Base-by-base conservation (phyloP, 37 sponge, comb jelly and placozoan species). In the Halisarca cf. caerulea region DNA sequence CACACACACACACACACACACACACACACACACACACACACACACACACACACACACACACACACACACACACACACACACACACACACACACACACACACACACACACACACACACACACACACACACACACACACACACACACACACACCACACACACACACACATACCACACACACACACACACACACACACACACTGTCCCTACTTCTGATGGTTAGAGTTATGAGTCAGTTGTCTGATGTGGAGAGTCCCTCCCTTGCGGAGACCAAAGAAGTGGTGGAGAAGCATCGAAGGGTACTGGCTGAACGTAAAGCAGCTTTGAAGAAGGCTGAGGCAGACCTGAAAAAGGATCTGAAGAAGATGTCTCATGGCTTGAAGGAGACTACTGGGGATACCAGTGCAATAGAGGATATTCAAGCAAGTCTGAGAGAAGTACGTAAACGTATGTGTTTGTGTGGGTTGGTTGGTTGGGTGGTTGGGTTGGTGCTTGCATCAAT, bases 381-480 rank as follows among this genome's bases (percentile, higher is more conserved):
- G 66, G 28, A 61, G 21, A 25, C 86, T 1, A 44, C n/a, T n/a
- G n/a, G 71, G 21, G 58, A 86, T 25, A 2, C 58, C 21, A 55
- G 0, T 18, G 47, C 69, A 11, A 36, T 86, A n/a, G 47, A 82
- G 17, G 83, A 82, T 1, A 78, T 86, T 17, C 83, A 83, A 58
- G 7, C 57, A 5, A 86, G 79, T 38, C 66, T 90, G n/a, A 81
- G 85, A 23, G 82, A 90, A 83, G 90, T 90, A 41, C 8, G 75
- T 54, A 42, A 7, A 36, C 54, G 24, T 51, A 5, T 51, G 17
- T 25, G 59, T 58, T 2, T 6, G 32, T 5, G 78, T 47, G 25
- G 7, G 51, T 32, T 15, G 41, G 47, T 38, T 1, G 35, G 27
- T 41, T n/a, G n/a, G n/a, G n/a, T n/a, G n/a, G n/a, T 72, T 8